phyloP scores from a whole-genome alignment of 2,797 vertebrate species.

The Scarus forsteni region DNA sequence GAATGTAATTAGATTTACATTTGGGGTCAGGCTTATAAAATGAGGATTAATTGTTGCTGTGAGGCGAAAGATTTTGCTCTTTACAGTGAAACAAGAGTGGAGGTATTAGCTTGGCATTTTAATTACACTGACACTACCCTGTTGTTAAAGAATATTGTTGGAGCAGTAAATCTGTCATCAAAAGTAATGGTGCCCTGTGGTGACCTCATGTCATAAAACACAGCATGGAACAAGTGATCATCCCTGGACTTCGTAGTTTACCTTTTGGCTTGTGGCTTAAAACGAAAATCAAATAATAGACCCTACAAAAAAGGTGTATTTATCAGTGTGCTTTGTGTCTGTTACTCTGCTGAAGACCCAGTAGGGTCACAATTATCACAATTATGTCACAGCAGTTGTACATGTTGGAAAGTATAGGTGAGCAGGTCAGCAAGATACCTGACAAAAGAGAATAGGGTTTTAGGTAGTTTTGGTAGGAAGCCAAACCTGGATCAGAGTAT shows the following conservation, averaged over 20 bases:
- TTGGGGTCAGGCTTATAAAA: slow-evolving; percentile 16
- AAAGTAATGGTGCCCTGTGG: slow-evolving; percentile 27
- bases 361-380: no score
- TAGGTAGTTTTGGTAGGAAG: no score
- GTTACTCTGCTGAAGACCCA: no score
- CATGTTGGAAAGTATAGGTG: no score
- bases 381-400: no score
- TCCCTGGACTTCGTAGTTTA: slow-evolving; percentile 35
- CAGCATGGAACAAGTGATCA: slow-evolving; percentile 50
- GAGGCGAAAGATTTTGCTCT: slow-evolving; percentile 47
- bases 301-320: neutral
- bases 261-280: slow-evolving; percentile 43
- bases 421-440: no score
- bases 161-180: slow-evolving; percentile 55
- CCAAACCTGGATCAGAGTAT: no score
- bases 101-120: slow-evolving; percentile 58
- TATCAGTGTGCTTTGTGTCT: neutral
- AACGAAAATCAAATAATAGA: neutral
- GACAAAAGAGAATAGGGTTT: no score
- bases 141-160: slow-evolving; percentile 45
- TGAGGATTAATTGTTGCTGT: slow-evolving; percentile 37
- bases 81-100: slow-evolving; percentile 31
- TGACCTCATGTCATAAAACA: slow-evolving; percentile 44
- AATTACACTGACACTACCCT: slow-evolving; percentile 36
- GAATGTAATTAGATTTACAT: slow-evolving; percentile 15